phyloP scores from a whole-genome alignment of 2,113 vertebrate species.

The Oreotrochilus melanogaster region DNA sequence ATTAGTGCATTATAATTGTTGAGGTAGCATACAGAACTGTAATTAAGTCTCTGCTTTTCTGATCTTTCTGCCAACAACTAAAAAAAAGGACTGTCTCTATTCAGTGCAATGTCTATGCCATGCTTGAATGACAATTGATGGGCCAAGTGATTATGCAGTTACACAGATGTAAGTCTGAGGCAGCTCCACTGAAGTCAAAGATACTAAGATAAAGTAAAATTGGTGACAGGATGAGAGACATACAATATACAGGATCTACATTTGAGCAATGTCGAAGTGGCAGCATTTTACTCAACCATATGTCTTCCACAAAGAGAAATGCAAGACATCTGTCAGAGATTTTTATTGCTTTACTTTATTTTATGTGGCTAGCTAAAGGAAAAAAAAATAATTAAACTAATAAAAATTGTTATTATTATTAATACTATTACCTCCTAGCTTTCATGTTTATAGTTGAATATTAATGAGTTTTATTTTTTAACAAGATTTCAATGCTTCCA shows the following conservation, averaged over 20 bases:
- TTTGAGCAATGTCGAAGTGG: neutral
- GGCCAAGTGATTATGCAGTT: neutral
- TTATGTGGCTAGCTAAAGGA: neutral
- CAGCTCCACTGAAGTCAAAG: neutral
- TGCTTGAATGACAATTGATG: neutral
- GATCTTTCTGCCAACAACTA: neutral
- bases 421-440: neutral
- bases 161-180: neutral
- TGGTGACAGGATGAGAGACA: neutral
- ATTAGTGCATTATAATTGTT: neutral
- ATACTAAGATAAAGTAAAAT: neutral
- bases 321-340: constrained; percentile 27
- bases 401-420: constrained; percentile 48
- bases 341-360: neutral
- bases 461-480: constrained; percentile 68
- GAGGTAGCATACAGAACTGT: neutral
- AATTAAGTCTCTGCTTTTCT: neutral
- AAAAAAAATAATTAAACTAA: constrained; percentile 35
- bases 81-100: neutral
- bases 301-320: constrained; percentile 13
- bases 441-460: constrained; percentile 54
- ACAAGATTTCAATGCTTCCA: constrained; percentile 54
- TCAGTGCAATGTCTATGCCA: no score
- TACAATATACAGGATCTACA: neutral
- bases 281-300: accelerated